Evolutionary conservation across 92 coral and sea anemone genomes (phyloP).

Genomic region (Paragorgia papillata): DNA sequence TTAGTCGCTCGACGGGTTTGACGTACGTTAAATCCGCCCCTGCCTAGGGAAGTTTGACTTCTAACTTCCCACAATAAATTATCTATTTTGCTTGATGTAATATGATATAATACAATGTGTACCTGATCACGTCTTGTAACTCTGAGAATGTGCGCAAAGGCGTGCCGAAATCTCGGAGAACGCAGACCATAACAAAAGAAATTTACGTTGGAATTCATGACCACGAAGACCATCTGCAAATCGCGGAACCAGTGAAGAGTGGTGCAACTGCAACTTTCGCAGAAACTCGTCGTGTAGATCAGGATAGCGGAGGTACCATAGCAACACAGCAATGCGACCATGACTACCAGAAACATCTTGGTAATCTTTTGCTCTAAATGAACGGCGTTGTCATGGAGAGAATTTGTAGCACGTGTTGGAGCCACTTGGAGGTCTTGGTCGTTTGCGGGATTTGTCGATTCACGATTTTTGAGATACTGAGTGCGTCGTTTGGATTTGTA

Average conservation of each 20-base stretch:
- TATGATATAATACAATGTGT: no score
- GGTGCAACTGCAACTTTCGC: slow-evolving; percentile 38
- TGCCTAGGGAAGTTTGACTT: no score
- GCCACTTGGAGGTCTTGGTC: neutral
- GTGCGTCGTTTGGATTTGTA: slow-evolving; percentile 49
- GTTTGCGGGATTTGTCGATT: neutral
- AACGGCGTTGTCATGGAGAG: slow-evolving; percentile 17
- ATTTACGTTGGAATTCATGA: slow-evolving; percentile 57
- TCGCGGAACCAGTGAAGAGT: slow-evolving; percentile 49
- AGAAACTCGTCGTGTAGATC: slow-evolving; percentile 26
- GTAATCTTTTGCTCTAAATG: slow-evolving; percentile 21
- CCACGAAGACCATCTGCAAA: slow-evolving; percentile 47
- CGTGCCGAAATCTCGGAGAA: slow-evolving; percentile 62
- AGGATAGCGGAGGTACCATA: slow-evolving; percentile 41
- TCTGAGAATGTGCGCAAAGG: slow-evolving; percentile 37
- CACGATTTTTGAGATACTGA: neutral
- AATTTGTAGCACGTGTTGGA: slow-evolving; percentile 25
- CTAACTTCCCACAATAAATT: no score
- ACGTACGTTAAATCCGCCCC: no score
- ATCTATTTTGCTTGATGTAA: no score
- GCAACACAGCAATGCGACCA: slow-evolving; percentile 30
- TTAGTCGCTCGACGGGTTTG: no score
- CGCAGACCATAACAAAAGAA: slow-evolving; percentile 76
- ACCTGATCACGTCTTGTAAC: neutral
- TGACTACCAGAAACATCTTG: slow-evolving; percentile 31